Evolutionary conservation across 1,140 invertebrate genomes (phyloP).

Genomic region (Heliothis virescens): DNA sequence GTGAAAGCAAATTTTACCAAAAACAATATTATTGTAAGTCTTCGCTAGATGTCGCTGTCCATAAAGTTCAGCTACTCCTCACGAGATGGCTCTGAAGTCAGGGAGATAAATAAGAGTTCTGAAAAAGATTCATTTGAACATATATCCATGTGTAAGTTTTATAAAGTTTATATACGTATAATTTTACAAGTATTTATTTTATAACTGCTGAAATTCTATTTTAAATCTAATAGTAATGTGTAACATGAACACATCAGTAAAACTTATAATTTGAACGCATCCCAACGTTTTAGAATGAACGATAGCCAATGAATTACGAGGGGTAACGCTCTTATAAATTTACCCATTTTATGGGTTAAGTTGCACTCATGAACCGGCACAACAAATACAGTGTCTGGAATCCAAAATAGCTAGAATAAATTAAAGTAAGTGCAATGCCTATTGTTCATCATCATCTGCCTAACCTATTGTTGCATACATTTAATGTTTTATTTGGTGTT

Average conservation of each 20-base stretch:
- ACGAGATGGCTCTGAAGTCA: slow-evolving; percentile 38
- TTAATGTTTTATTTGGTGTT: no score
- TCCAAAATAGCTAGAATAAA: no score
- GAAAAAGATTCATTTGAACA: no score
- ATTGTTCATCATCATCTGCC: no score
- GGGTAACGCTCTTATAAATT: slow-evolving; percentile 19
- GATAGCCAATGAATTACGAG: slow-evolving; percentile 45
- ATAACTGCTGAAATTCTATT: background rate
- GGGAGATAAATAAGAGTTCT: no score
- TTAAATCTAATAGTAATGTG: no score
- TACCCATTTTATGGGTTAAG: background rate
- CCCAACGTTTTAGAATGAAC: slow-evolving; percentile 45
- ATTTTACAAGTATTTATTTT: background rate
- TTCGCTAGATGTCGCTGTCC: background rate
- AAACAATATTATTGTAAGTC: background rate
- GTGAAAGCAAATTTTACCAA: background rate
- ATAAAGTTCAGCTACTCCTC: background rate
- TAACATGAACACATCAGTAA: background rate
- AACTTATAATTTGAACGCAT: slow-evolving; percentile 41
- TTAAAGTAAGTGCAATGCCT: no score
- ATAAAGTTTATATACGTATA: no score
- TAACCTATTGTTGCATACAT: no score
- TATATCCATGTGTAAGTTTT: no score
- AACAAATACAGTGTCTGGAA: background rate
- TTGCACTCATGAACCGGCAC: background rate